Base-by-base conservation (phyloP, 2,888 invertebrate genomes). In the Leptogaster cylindrica region DNA sequence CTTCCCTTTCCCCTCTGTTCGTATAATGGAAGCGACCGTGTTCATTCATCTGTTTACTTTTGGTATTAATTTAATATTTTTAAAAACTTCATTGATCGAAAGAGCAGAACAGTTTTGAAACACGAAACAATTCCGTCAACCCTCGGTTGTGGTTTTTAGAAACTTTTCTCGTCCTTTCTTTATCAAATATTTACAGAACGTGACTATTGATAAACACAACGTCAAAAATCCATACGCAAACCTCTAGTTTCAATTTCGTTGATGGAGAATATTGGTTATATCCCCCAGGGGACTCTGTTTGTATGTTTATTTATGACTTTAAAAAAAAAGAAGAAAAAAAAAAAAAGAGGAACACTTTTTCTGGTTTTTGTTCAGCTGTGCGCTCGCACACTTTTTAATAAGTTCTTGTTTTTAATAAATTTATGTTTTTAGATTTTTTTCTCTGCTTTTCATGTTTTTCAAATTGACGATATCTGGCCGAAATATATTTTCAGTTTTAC, bases 141-240 rank as follows among this genome's bases (percentile, higher is more conserved):
- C 5, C 27, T 51, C 5, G 28, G 20, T 23, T 33, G 52, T 36
- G 52, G 33, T 18, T 55, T 55, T 20, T 33, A 20, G 12, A 55
- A 55, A 36, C 52, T 55, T 33, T 55, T 27, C 52, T 14, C 18
- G 52, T 41, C 58, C 25, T 58, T 58, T 39, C 36, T 41, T 41
- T 41, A 41, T 41, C 58, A 58, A 58, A 58, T 58, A 58, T 58
- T 58, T 58, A 20, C 41, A 41, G 58, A 58, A 58, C 58, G 58
- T 58, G 58, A 58, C 58, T 58, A 58, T 58, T 41, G 36, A 58
- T 41, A 58, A 36, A 58, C 41, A 58, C 27, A 23, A 41, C 41
- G 12, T 23, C 41, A 41, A 58, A 39, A 58, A 28, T 58, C 41
- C 41, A 58, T 36, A 41, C 41, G 25, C 58, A 39, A 7, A 41